phyloP scores from a whole-genome alignment of 2,113 vertebrate species.

The Microtus oregoni region DNA sequence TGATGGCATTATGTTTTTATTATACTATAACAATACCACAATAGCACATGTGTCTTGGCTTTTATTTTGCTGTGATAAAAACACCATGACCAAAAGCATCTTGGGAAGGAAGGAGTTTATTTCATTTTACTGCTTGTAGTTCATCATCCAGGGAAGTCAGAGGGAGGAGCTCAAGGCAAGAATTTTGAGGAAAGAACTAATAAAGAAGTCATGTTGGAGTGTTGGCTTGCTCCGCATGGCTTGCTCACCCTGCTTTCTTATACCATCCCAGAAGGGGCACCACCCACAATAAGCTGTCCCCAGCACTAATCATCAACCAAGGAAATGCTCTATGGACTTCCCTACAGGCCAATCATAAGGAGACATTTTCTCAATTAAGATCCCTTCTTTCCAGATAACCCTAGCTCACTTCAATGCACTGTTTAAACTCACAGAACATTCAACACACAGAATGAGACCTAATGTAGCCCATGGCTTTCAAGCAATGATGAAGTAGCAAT shows the following conservation, averaged over 20 bases:
- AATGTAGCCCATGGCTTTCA: background rate
- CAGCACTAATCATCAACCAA: background rate
- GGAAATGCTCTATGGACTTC: background rate
- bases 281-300: no score
- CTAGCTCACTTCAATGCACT: background rate
- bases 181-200: background rate
- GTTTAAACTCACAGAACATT: background rate
- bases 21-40: background rate
- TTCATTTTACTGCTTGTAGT: background rate
- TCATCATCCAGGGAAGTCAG: background rate
- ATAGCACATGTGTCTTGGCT: background rate
- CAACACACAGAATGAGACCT: background rate
- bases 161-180: background rate
- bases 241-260: background rate
- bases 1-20: background rate
- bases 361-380: background rate
- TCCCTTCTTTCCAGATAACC: background rate
- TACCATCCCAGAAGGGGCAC: background rate
- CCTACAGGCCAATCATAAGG: background rate
- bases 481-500: background rate
- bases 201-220: background rate
- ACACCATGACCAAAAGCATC: background rate
- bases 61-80: background rate
- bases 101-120: background rate
- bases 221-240: background rate